Evolutionary conservation across 2,888 invertebrate species (phyloP).

Genomic region (Sialis lutaria): DNA sequence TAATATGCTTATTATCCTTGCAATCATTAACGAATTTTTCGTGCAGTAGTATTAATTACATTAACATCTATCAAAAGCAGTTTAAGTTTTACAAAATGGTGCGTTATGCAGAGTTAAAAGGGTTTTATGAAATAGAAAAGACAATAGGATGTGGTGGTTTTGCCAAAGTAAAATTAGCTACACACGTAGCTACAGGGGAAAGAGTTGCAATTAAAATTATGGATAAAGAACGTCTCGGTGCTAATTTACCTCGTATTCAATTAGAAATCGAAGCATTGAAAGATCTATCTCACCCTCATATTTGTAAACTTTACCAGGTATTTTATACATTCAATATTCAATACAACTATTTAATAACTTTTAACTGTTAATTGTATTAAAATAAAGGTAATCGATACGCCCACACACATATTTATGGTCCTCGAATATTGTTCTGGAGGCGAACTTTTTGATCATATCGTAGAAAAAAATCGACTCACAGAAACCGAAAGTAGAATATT

Average conservation of each 20-base stretch:
- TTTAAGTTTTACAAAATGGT: constrained; percentile 21
- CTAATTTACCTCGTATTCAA: constrained; percentile 52
- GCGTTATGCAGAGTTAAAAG: constrained; percentile 34
- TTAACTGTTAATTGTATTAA: constrained; percentile 1
- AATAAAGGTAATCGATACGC: constrained; percentile 47
- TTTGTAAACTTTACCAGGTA: constrained; percentile 58
- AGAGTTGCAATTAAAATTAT: constrained; percentile 72
- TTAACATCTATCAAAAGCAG: background rate
- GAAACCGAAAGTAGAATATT: constrained; percentile 58
- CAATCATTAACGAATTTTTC: background rate
- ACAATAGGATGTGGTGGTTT: constrained; percentile 64
- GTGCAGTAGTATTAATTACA: background rate
- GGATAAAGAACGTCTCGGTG: constrained; percentile 53
- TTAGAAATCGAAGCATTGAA: constrained; percentile 59
- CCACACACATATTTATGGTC: constrained; percentile 55
- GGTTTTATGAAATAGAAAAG: constrained; percentile 46
- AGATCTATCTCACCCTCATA: constrained; percentile 48
- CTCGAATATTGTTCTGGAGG: constrained; percentile 72
- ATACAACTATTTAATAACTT: background rate
- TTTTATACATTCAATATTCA: background rate
- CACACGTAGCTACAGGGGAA: constrained; percentile 59
- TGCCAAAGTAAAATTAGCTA: constrained; percentile 64
- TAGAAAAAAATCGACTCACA: constrained; percentile 49
- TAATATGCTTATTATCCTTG: too few species aligned
- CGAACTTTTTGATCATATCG: constrained; percentile 72